Evolutionary conservation across 2,113 vertebrate genomes (phyloP), one percentile per base, ranked within the genome.

Genomic region (Rhinoderma darwinii): DNA sequence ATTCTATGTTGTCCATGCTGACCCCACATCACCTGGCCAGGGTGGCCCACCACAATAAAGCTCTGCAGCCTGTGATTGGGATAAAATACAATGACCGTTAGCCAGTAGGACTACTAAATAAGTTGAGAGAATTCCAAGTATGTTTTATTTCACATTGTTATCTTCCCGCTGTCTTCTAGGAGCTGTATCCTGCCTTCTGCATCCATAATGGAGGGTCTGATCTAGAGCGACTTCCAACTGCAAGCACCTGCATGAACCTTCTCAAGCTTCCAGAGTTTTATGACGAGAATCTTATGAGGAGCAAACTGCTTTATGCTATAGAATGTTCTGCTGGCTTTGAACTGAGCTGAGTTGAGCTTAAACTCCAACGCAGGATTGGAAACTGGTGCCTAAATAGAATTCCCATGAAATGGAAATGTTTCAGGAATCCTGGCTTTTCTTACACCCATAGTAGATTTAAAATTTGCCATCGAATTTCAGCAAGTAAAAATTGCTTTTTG

Each of bases 171-270:
- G 41, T 32, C 5, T 32, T 89, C 90, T 92, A 99, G 98, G 98
- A 99, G 92, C 93, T 99, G 27, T 98, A 99, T 88, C 98, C 98
- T 7, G 98, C 97, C 0, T 99, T 99, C 94, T 99, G 98, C 92
- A 97, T 99, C 89, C 98, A 99, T 93, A 98, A 99, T 0, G 98
- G 98, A 25, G 98, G 98, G 63, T 94, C 91, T 0, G 98, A 99
- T 91, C 93, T 99, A 88, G 98, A 99, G 83, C 95, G 98, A 75
- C 93, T 99, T 0, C 98, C 98, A 89, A 99, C 98, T 0, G 97
- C 98, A 93, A 99, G 98, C 92, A 99, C 98, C 91, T 99, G 98
- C 94, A 99, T 99, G 98, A 99, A 99, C 94, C 96, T 99, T 88
- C 95, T 99, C 84, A 99, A 99, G 91, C 96, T 99, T 35, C 98